Evolutionary conservation across 2,113 vertebrate genomes (phyloP).

Genomic region (Poecilia latipinna): DNA sequence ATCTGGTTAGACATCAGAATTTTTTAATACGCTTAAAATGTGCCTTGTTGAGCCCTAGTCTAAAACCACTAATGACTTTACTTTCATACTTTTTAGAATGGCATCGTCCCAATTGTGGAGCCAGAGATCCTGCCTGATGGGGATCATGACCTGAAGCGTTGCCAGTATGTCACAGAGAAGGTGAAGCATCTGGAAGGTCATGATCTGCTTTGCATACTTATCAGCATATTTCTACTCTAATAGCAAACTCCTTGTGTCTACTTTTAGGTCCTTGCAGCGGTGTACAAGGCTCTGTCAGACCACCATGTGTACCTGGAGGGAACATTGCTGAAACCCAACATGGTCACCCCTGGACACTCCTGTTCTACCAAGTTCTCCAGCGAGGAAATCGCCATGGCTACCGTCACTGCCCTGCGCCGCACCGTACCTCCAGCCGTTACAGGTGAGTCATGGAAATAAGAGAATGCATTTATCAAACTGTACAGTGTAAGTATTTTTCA

Average conservation of each 20-base stretch:
- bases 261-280: conserved; percentile 90
- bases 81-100: conserved; percentile 81
- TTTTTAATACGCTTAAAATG: no score
- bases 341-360: conserved; percentile 95
- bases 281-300: conserved; percentile 96
- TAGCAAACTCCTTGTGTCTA: neutral
- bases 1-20: no score
- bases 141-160: conserved; percentile 94
- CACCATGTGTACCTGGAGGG: conserved; percentile 97
- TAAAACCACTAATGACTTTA: no score
- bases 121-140: conserved; percentile 97
- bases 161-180: conserved; percentile 97
- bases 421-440: conserved; percentile 94
- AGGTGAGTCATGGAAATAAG: conserved; percentile 69
- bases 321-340: conserved; percentile 96
- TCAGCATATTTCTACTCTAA: neutral
- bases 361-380: conserved; percentile 89
- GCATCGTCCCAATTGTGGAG: conserved; percentile 98
- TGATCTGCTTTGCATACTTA: neutral
- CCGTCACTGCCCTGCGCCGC: conserved; percentile 94
- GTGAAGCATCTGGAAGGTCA: conserved; percentile 68
- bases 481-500: neutral
- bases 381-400: conserved; percentile 94
- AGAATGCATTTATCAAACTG: neutral
- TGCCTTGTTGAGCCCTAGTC: no score